Evolutionary conservation across 2,888 invertebrate genomes (phyloP).

Genomic region (Drosophila subquinaria): DNA sequence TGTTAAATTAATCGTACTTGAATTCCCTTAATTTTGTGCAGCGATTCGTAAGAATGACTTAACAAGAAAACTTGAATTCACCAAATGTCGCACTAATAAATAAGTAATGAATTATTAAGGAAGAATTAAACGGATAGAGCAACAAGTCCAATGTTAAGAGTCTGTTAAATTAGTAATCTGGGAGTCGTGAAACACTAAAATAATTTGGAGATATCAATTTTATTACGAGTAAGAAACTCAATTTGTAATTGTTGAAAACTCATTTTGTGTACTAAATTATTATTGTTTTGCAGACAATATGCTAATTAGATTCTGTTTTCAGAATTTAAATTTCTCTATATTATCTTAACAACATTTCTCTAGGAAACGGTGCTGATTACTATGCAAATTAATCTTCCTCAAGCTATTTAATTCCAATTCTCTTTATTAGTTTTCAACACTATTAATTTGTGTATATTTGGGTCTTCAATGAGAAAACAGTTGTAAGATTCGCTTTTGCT

Average conservation of each 20-base stretch:
- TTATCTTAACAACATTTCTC: neutral
- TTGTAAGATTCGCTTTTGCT: neutral
- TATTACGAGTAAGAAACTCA: no score
- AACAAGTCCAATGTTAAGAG: neutral
- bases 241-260: no score
- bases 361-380: neutral
- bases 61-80: slow-evolving; percentile 34
- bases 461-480: slow-evolving; percentile 1
- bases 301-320: neutral
- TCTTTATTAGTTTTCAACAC: slow-evolving; percentile 1
- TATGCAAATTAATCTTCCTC: slow-evolving; percentile 1
- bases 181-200: neutral
- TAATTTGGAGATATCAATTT: neutral
- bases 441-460: slow-evolving; percentile 10
- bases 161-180: neutral
- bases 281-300: neutral
- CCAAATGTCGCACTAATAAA: slow-evolving; percentile 16
- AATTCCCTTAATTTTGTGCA: slow-evolving; percentile 14
- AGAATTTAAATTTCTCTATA: neutral
- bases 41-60: slow-evolving; percentile 28
- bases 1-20: neutral
- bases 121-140: neutral
- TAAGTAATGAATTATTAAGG: neutral
- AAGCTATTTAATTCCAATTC: slow-evolving; percentile 9
- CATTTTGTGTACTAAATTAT: neutral